A percentile compares a stretch with the other conserved stretches of the same genome.
Conservation (phyloP, 30 jellyfish, hydroid and myxozoan species). For the Pelagia noctiluca region DNA sequence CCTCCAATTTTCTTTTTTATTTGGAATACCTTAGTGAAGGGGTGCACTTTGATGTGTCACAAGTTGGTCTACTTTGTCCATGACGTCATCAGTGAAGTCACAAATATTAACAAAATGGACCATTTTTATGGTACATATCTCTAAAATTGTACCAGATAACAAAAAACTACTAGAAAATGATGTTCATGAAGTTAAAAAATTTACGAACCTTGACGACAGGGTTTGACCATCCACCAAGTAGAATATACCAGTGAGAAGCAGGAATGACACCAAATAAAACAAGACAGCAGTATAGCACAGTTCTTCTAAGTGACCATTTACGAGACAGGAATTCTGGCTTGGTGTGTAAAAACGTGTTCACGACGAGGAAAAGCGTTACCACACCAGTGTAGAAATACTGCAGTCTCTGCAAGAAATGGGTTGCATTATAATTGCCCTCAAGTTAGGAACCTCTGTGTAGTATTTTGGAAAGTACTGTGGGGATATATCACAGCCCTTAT, state of each 20-base stretch:
- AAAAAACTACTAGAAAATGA: not conserved
- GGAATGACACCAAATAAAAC: constrained; percentile 94
- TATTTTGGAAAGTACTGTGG: too few species aligned
- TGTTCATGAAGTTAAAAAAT: not conserved
- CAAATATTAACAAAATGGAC: too few species aligned
- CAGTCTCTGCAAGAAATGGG: constrained; percentile 31
- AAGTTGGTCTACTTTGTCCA: too few species aligned
- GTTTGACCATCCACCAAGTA: constrained; percentile 65
- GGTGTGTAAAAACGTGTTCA: constrained; percentile 52
- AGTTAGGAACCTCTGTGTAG: too few species aligned
- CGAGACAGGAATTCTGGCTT: constrained; percentile 61
- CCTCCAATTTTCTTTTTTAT: too few species aligned
- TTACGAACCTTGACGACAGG: constrained; percentile 49
- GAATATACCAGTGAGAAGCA: constrained; percentile 86
- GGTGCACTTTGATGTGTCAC: too few species aligned
- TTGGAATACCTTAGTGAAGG: too few species aligned
- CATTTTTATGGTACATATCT: too few species aligned
- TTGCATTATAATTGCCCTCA: not conserved
- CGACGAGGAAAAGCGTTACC: constrained; percentile 45
- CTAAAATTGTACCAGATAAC: too few species aligned
- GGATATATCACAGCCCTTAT: too few species aligned
- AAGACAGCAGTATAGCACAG: constrained; percentile 53
- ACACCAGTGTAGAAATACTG: constrained; percentile 81
- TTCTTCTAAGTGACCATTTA: constrained; percentile 52
- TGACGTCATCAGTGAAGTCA: too few species aligned